Conservation (phyloP, 1,140 invertebrate genomes). For the Cotesia glomerata region DNA sequence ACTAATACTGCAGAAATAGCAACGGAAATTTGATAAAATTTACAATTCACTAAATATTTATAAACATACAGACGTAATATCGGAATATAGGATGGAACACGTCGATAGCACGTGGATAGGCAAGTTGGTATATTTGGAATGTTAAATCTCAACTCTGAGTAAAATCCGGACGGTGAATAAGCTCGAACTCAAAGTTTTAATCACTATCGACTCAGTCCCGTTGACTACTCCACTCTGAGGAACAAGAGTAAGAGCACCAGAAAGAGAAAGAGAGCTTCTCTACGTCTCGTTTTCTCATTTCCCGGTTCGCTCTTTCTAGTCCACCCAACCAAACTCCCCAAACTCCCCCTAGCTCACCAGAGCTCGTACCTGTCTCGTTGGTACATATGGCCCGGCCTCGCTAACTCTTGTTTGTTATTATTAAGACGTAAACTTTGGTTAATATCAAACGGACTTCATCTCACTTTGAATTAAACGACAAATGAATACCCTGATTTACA, state of each 20-base stretch:
- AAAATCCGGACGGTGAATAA: neutral
- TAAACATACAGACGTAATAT: neutral
- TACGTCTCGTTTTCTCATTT: neutral
- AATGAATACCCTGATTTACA: neutral
- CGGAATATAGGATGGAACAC: neutral
- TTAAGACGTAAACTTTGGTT: slow-evolving; percentile 6
- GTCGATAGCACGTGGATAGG: neutral
- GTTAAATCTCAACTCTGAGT: neutral
- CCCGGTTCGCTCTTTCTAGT: neutral
- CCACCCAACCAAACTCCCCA: neutral
- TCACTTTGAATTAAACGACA: neutral
- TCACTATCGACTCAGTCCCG: slow-evolving; percentile 51
- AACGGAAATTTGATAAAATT: too few relatives aligned
- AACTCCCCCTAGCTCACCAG: neutral
- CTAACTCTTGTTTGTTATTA: slow-evolving; percentile 4
- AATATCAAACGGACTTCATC: neutral
- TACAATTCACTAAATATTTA: too few relatives aligned
- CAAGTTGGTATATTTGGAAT: neutral
- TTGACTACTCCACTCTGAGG: neutral
- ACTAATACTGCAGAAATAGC: too few relatives aligned
- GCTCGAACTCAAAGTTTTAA: slow-evolving; percentile 50
- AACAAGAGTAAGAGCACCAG: too few relatives aligned
- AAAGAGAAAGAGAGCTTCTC: too few relatives aligned
- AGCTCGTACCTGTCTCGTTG: neutral
- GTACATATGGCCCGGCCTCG: neutral